Conservation (phyloP, 2,113 vertebrate species). For the Corythoichthys haematopterus region DNA sequence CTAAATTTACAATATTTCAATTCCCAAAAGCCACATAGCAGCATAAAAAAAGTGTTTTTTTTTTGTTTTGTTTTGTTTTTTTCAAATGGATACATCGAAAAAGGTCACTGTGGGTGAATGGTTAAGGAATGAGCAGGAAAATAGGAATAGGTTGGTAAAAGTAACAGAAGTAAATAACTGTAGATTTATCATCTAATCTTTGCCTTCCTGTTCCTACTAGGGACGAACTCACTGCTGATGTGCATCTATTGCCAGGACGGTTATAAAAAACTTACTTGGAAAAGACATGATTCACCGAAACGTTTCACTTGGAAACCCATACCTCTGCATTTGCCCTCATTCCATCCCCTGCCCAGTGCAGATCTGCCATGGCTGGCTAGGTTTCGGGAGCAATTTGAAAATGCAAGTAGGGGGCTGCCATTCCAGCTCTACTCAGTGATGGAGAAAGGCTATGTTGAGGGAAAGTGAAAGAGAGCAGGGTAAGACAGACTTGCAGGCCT, state of each 20-base stretch:
- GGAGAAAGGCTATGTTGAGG: slow-evolving; percentile 1
- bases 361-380: slow-evolving; percentile 35
- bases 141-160: background rate
- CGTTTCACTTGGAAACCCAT: slow-evolving; percentile 31
- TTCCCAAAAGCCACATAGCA: no score
- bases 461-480: background rate
- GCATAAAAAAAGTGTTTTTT: no score
- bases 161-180: background rate
- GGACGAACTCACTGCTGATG: slow-evolving; percentile 21
- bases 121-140: background rate
- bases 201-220: slow-evolving; percentile 13
- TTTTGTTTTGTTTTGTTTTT: no score
- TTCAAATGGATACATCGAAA: background rate
- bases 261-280: slow-evolving; percentile 14
- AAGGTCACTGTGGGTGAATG: background rate
- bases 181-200: background rate
- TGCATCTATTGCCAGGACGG: slow-evolving; percentile 23
- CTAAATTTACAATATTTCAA: no score
- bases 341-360: slow-evolving; percentile 31
- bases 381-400: slow-evolving; percentile 44
- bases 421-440: slow-evolving; percentile 26
- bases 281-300: slow-evolving; percentile 12
- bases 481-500: slow-evolving; percentile 9
- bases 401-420: slow-evolving; percentile 32
- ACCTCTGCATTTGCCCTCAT: slow-evolving; percentile 34